Evolutionary conservation across 2,113 vertebrate species (phyloP).

Genomic region (Thomomys bottae): DNA sequence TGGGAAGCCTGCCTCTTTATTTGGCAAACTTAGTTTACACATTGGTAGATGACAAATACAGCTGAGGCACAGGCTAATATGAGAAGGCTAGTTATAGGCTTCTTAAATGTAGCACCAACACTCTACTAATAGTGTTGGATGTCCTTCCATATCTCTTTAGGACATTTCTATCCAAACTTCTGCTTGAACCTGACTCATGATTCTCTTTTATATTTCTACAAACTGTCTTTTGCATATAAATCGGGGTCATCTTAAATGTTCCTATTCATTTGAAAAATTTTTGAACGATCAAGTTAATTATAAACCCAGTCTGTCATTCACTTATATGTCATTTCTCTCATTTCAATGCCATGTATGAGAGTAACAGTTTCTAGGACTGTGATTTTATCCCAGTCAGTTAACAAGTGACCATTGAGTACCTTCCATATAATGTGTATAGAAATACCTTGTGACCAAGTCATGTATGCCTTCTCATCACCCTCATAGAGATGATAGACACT

Average conservation of each 20-base stretch:
- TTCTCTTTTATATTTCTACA: neutral
- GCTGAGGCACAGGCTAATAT: accelerated
- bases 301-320: neutral
- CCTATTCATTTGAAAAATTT: neutral
- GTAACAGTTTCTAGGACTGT: neutral
- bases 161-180: neutral
- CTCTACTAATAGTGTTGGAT: neutral
- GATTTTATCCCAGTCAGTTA: neutral
- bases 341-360: neutral
- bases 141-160: neutral
- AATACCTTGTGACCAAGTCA: neutral
- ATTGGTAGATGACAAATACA: neutral
- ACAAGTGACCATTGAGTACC: neutral
- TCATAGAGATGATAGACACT: neutral
- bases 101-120: neutral
- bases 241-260: neutral
- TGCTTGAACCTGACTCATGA: neutral
- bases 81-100: too few species aligned
- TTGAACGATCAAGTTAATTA: neutral
- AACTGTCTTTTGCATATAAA: neutral
- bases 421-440: neutral
- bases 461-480: neutral
- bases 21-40: neutral
- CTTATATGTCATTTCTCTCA: neutral
- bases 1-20: neutral